Evolutionary conservation across 2,113 vertebrate genomes (phyloP).

Genomic region (Eulacestoma nigropectus): DNA sequence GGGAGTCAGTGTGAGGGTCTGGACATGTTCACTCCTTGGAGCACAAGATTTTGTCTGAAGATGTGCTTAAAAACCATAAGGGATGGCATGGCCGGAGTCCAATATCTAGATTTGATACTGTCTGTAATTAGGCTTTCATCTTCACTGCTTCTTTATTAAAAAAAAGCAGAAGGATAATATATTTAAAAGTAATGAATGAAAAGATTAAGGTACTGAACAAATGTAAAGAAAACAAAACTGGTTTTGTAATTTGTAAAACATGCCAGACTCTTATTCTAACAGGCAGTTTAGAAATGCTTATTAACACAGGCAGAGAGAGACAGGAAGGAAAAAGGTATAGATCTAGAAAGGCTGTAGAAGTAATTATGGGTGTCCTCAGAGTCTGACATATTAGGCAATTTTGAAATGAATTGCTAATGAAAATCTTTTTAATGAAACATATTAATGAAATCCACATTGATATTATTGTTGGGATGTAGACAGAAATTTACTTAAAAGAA

Average conservation of each 20-base stretch:
- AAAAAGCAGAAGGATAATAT: neutral
- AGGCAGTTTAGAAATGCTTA: neutral
- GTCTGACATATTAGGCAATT: neutral
- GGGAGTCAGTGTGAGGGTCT: accelerated
- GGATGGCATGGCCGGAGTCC: neutral
- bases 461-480: neutral
- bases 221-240: neutral
- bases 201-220: neutral
- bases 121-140: neutral
- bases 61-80: neutral
- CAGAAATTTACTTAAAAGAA: neutral
- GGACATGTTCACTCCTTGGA: neutral
- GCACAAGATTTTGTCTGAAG: neutral
- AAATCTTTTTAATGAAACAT: neutral
- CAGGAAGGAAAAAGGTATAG: neutral
- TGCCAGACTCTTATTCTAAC: neutral
- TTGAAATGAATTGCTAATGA: neutral
- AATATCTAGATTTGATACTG: neutral
- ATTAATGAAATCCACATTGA: neutral
- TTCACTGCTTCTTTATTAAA: neutral
- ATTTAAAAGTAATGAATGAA: neutral
- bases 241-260: neutral
- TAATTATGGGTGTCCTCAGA: neutral
- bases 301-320: neutral
- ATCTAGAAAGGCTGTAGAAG: neutral